Conservation (phyloP, 2,113 vertebrate genomes). For the Thalassoma bifasciatum region DNA sequence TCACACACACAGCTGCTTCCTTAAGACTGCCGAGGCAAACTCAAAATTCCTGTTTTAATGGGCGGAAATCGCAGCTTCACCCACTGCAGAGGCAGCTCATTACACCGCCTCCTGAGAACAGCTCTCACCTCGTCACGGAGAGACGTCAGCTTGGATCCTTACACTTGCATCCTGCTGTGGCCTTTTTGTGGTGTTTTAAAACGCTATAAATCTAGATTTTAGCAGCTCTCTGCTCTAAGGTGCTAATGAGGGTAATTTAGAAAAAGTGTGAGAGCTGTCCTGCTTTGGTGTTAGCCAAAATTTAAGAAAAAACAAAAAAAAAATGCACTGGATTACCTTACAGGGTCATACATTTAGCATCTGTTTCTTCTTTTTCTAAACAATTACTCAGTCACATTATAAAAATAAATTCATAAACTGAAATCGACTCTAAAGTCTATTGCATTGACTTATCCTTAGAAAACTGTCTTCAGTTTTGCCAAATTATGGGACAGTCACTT, state of each 20-base stretch:
- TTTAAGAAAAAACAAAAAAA: no score
- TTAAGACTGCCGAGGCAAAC: slow-evolving; percentile 61
- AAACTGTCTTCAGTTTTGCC: no score
- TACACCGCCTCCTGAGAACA: slow-evolving; percentile 60
- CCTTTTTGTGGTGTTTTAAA: slow-evolving; percentile 66
- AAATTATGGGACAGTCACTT: no score
- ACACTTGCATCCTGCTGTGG: slow-evolving; percentile 29
- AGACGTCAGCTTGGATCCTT: slow-evolving; percentile 21
- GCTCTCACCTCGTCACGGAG: slow-evolving; percentile 58
- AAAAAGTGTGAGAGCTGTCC: slow-evolving; percentile 9
- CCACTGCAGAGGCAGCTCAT: slow-evolving; percentile 62
- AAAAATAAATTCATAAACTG: no score
- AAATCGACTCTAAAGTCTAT: no score
- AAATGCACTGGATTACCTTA: neutral
- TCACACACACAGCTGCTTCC: slow-evolving; percentile 72
- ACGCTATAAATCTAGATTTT: slow-evolving; percentile 62
- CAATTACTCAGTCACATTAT: no score
- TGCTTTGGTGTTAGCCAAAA: neutral
- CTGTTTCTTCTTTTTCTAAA: neutral
- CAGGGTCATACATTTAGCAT: neutral
- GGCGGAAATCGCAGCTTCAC: slow-evolving; percentile 70
- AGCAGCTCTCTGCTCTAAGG: slow-evolving; percentile 44
- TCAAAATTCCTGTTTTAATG: slow-evolving; percentile 74
- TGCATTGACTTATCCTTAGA: no score
- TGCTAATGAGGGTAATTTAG: slow-evolving; percentile 40